A percentile compares a stretch with the other conserved stretches of the same genome.
Conservation (phyloP, 2,888 invertebrate genomes). For the Cephus rjabovi region DNA sequence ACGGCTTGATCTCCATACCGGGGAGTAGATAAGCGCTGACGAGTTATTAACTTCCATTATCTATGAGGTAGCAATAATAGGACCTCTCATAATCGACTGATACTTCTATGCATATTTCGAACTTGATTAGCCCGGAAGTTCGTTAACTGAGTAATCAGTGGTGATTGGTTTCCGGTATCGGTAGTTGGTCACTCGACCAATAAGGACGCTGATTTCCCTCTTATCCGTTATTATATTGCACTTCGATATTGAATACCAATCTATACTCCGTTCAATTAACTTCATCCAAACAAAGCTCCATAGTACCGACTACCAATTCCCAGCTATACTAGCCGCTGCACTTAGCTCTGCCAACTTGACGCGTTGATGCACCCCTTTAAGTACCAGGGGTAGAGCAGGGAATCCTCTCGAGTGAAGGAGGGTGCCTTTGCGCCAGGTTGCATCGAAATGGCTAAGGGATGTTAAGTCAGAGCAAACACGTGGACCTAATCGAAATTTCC, state of each 20-base stretch:
- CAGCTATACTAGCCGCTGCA: neutral
- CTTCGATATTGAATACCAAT: neutral
- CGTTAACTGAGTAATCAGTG: neutral
- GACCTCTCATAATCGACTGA: conserved; percentile 9
- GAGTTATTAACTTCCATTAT: conserved; percentile 46
- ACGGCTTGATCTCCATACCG: conserved; percentile 1
- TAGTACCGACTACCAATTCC: neutral
- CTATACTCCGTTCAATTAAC: neutral
- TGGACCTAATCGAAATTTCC: neutral
- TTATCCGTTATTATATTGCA: neutral
- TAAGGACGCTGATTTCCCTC: neutral
- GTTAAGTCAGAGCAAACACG: neutral
- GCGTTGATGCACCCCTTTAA: neutral
- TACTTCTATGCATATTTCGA: conserved; percentile 6
- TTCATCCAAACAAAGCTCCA: neutral
- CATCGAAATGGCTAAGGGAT: neutral
- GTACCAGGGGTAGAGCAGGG: neutral
- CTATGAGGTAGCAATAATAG: conserved; percentile 12
- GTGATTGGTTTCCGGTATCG: conserved; percentile 3
- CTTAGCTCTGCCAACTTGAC: neutral
- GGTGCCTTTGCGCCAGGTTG: neutral
- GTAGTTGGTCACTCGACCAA: neutral
- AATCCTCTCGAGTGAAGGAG: neutral
- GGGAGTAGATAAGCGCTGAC: conserved; percentile 17
- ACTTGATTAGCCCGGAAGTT: conserved; percentile 2